Conservation (phyloP, 2,113 vertebrate genomes). For the Syngnathoides biaculeatus region DNA sequence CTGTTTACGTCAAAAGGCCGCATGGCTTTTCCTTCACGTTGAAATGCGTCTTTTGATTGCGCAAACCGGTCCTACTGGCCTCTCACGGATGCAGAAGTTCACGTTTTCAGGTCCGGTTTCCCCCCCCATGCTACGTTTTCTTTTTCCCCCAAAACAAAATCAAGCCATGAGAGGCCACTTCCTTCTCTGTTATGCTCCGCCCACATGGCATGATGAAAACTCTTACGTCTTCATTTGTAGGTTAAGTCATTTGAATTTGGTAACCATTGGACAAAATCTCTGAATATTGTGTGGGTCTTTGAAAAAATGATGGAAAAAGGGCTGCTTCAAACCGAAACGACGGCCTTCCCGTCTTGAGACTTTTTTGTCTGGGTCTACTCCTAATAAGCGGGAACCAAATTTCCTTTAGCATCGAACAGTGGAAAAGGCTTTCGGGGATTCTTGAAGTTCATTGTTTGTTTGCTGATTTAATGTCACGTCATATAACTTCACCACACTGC, state of each 20-base stretch:
- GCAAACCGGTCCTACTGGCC: slow-evolving; percentile 25
- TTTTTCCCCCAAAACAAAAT: neutral
- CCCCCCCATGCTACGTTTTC: slow-evolving; percentile 15
- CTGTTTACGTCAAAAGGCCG: slow-evolving; percentile 64
- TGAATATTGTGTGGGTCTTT: no score
- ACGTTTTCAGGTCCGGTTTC: slow-evolving; percentile 6
- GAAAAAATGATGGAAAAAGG: no score
- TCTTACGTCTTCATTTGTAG: neutral
- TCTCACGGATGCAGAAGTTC: slow-evolving; percentile 15
- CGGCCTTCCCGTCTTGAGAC: no score
- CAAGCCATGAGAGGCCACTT: neutral
- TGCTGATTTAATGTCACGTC: no score
- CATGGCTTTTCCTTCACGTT: slow-evolving; percentile 69
- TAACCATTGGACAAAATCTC: neutral
- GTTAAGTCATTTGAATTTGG: neutral
- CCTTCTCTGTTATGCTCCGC: slow-evolving; percentile 30
- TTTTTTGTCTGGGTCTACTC: no score
- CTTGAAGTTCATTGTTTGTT: no score
- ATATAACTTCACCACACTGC: no score
- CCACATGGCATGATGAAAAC: neutral
- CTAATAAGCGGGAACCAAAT: no score
- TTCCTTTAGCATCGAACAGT: no score
- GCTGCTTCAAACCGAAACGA: no score
- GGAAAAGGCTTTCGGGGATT: no score
- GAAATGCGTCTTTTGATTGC: slow-evolving; percentile 41